phyloP scores from a whole-genome alignment of 2,113 vertebrate genomes.

The Pterocles burchelli region DNA sequence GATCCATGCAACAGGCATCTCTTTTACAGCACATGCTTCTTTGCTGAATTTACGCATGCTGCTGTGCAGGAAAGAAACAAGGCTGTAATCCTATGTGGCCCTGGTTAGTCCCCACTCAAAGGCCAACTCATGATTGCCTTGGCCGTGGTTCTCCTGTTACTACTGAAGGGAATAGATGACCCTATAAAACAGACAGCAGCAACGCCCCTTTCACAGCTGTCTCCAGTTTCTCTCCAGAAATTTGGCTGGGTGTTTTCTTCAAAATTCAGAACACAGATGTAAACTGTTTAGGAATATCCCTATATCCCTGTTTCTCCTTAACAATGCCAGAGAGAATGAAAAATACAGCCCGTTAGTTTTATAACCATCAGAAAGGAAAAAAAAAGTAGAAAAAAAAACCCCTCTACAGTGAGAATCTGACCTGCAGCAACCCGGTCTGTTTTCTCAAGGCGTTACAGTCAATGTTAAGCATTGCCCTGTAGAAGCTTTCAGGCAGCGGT shows the following conservation, averaged over 20 bases:
- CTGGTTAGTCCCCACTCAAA: neutral
- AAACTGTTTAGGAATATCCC: constrained; percentile 30
- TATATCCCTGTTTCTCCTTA: neutral
- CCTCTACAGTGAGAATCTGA: neutral
- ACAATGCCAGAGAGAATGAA: neutral
- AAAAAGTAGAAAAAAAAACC: neutral
- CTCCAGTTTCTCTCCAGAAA: neutral
- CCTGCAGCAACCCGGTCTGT: neutral
- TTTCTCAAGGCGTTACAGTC: fast-evolving
- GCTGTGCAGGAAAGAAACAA: neutral
- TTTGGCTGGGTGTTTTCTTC: neutral
- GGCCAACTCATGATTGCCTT: neutral
- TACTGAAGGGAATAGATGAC: neutral
- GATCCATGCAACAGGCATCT: neutral
- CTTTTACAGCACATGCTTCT: neutral
- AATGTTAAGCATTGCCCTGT: neutral
- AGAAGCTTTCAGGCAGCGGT: neutral
- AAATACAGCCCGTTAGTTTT: neutral
- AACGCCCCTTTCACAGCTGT: constrained; percentile 12
- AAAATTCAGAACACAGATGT: constrained; percentile 4
- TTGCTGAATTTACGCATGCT: neutral
- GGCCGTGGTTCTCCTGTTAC: neutral
- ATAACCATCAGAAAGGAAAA: neutral
- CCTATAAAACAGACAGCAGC: neutral
- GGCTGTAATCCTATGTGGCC: neutral